Base-by-base conservation (phyloP, 2,113 vertebrate species). In the Lathamus discolor region DNA sequence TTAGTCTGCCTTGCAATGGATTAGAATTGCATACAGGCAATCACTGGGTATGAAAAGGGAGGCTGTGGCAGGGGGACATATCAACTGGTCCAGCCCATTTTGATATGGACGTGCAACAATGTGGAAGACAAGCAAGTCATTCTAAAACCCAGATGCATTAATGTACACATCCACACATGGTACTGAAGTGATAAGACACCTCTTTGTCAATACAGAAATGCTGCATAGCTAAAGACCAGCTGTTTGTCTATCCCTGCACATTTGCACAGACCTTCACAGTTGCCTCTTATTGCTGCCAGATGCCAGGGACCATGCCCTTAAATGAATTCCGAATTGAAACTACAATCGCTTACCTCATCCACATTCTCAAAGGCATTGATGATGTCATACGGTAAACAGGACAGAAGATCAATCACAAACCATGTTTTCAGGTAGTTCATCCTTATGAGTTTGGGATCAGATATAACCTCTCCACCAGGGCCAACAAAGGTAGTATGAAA, bases 341-440 rank as follows among this genome's bases (percentile, higher is more conserved):
- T 13, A 7, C 46, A 76, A 12, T 19, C 19, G 74, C 98, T 94
- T 97, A 99, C 99, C 99, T 99, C 99, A 61, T 99, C 99, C 74
- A 99, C 99, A 27, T 99, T 99, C 98, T 99, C 99, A 68, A 99
- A 99, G 98, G 99, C 99, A 96, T 99, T 99, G 98, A 99, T 99
- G 98, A 99, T 99, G 98, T 99, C 99, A 39, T 99, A 99, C n/a
- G 99, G 99, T 98, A 99, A 98, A 97, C 99, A 99, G 95, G 99
- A 99, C 86, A 99, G 98, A 83, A 99, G 98, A 95, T 99, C 99
- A 20, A 99, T 99, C 97, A 99, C 99, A 90, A 99, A 99, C 99
- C 99, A 99, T 7, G 99, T 99, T 98, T 99, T 99, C 97, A 99
- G 97, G 96, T 99, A 99, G 98, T 99, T 99, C 99, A 99, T 99